These are phyloP conservation scores for Corythornis madagascariensis DNA, from an alignment of 2,113 vertebrate genomes.

Conservation along the genomic window DNA sequence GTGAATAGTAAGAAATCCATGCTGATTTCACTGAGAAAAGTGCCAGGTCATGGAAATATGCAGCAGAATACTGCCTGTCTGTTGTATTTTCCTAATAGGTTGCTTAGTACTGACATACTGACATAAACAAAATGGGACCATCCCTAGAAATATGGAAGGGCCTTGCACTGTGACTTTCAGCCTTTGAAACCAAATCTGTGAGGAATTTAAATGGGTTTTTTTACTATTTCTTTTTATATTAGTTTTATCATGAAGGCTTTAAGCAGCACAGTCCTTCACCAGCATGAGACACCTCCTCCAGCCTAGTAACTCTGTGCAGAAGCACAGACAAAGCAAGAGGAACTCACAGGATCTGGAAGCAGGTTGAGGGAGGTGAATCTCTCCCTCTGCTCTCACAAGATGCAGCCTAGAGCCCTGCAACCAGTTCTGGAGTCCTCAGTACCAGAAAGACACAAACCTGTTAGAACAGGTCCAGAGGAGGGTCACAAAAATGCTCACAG, in stretches of 20 bases:
- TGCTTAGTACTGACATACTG: neutral
- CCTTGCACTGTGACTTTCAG: neutral
- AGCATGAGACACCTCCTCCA: neutral
- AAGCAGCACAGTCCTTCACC: neutral
- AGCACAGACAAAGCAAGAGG: neutral
- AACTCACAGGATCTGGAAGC: neutral
- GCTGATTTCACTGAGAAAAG: neutral
- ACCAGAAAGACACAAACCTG: neutral
- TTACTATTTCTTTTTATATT: neutral
- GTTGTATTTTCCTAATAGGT: neutral
- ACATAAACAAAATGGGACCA: neutral
- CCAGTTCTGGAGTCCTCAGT: neutral
- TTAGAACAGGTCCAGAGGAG: neutral
- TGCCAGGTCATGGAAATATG: neutral
- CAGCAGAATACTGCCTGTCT: neutral
- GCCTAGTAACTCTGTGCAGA: neutral
- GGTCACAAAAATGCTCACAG: neutral
- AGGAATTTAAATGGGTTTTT: neutral
- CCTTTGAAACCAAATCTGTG: neutral
- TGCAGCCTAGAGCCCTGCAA: neutral
- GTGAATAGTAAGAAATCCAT: neutral
- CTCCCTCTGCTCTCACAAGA: neutral
- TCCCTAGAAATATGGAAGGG: neutral
- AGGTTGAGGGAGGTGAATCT: neutral
- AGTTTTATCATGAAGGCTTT: neutral